Evolutionary conservation across 2,797 vertebrate genomes (phyloP).

Genomic region (Arrhamphus sclerolepis): DNA sequence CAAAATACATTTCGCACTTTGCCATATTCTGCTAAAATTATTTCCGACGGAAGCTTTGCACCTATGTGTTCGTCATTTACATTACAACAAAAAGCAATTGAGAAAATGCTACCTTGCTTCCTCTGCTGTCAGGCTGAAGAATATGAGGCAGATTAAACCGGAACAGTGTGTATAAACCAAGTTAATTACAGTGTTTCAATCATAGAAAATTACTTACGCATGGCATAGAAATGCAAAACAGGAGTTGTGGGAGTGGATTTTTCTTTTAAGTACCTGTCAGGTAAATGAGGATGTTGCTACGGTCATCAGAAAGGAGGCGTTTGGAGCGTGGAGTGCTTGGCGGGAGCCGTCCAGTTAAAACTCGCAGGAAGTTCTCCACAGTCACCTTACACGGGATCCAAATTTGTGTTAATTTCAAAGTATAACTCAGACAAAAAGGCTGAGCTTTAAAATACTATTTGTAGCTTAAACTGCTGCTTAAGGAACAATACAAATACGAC

Average conservation of each 20-base stretch:
- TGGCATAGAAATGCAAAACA: not conserved
- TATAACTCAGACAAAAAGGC: not conserved
- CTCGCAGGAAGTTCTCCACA: conserved; percentile 95
- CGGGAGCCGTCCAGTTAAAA: conserved; percentile 93
- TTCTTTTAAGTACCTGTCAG: conserved; percentile 86
- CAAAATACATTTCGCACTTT: not conserved
- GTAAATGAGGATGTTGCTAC: conserved; percentile 98
- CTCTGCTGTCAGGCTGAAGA: not conserved
- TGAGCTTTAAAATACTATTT: not conserved
- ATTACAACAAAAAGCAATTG: not conserved
- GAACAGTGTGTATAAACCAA: not conserved
- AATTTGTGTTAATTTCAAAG: not conserved
- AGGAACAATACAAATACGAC: too few species aligned
- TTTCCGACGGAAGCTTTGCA: not conserved
- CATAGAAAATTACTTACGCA: not conserved
- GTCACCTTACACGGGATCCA: conserved; percentile 84
- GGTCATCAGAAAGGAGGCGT: conserved; percentile 95
- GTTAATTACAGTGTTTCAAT: not conserved
- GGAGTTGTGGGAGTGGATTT: not conserved
- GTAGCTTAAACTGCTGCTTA: too few species aligned
- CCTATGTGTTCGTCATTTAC: not conserved
- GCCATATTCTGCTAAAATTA: not conserved
- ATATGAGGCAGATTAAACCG: not conserved
- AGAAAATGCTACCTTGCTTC: not conserved
- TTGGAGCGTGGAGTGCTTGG: conserved; percentile 95